phyloP scores from a whole-genome alignment of 2,113 vertebrate species.

The Microcebus ravelobensis region DNA sequence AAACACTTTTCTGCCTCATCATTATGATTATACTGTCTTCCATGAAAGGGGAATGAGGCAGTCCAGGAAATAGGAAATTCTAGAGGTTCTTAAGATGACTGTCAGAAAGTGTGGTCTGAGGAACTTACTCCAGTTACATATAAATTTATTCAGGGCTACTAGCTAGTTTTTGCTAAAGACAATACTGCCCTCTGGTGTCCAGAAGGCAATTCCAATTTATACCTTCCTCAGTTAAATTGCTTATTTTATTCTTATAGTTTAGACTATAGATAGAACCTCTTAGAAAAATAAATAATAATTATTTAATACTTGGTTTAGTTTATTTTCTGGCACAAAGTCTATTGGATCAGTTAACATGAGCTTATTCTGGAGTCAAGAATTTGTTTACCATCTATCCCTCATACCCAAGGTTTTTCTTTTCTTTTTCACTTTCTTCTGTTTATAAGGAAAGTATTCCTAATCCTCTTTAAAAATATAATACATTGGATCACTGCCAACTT shows the following conservation, averaged over 20 bases:
- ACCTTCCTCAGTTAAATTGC: not conserved
- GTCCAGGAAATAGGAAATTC: conserved; percentile 28
- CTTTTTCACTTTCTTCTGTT: conserved; percentile 52
- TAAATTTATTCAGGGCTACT: not conserved
- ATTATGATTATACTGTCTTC: not conserved
- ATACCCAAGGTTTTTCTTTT: not conserved
- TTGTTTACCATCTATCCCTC: not conserved
- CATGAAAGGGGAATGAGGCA: not conserved
- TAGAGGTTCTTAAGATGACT: conserved; percentile 25
- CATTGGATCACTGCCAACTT: conserved; percentile 60
- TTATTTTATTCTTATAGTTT: not conserved
- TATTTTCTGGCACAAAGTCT: conserved; percentile 34
- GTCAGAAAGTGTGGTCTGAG: not conserved
- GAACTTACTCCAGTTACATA: not conserved
- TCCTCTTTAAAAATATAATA: conserved; percentile 42
- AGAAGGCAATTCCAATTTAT: not conserved
- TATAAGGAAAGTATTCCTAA: conserved; percentile 59
- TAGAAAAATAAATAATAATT: conserved; percentile 5
- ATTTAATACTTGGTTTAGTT: conserved; percentile 53
- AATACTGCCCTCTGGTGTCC: conserved; percentile 83
- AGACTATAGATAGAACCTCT: not conserved
- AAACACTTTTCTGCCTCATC: not conserved
- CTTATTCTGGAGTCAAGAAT: not conserved
- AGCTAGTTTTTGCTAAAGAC: conserved; percentile 40
- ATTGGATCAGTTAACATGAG: conserved; percentile 31